A percentile compares a stretch with the other conserved stretches of the same genome.
Conservation (phyloP, 2,113 vertebrate genomes). For the Poicephalus gulielmi region DNA sequence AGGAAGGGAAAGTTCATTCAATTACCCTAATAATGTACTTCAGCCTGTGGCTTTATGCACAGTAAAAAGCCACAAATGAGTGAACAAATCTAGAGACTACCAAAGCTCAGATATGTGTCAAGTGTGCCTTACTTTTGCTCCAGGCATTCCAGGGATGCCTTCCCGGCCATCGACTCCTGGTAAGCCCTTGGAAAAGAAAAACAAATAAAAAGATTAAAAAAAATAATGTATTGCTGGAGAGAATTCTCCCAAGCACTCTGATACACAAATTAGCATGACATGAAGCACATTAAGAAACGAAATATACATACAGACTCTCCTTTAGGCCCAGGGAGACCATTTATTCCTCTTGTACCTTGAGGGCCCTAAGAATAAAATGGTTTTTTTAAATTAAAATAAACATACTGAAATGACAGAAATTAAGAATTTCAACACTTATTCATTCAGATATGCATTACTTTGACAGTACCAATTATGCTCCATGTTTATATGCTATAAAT, state of each 20-base stretch:
- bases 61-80: neutral
- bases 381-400: neutral
- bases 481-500: neutral
- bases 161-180: constrained; percentile 90
- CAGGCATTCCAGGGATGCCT: constrained; percentile 95
- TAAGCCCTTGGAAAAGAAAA: constrained; percentile 81
- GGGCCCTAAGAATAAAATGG: constrained; percentile 75
- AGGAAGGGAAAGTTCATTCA: neutral
- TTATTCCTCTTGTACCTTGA: constrained; percentile 89
- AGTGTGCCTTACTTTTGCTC: constrained; percentile 84
- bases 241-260: neutral
- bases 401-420: neutral
- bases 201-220: neutral
- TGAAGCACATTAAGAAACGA: neutral
- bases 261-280: neutral
- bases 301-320: constrained; percentile 87
- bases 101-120: neutral
- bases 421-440: neutral
- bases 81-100: neutral
- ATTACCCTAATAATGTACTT: neutral
- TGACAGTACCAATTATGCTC: neutral
- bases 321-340: constrained; percentile 91
- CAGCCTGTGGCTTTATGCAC: neutral
- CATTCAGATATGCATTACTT: neutral
- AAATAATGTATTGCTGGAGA: neutral